Base-by-base conservation (phyloP, 2,797 vertebrate species). In the Sorex maritimensis region DNA sequence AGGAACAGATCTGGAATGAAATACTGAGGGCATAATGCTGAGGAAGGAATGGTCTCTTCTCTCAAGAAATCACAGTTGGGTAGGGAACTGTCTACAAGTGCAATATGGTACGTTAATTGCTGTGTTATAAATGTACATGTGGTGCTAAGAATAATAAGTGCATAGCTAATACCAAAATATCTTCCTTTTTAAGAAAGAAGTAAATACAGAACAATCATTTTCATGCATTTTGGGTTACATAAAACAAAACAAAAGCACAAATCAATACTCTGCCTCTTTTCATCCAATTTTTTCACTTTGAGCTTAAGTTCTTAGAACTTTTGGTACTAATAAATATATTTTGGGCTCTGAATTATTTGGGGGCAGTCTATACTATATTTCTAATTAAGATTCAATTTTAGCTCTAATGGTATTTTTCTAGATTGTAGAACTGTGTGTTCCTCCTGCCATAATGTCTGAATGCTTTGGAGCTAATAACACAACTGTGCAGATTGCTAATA, bases 381-480 rank as follows among this genome's bases (percentile, higher is more conserved):
- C 38, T 94, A 91, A 93, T 95, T 91, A 94, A 90, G 69, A 92
- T 86, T 95, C 83, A 91, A 84, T 84, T 95, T 95, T 90, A 82
- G 38, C 93, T 90, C 58, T 82, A 86, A 83, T 83, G 30, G 69
- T 95, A 55, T 44, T 90, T 96, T 81, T 93, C 55, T 55, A 93
- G 38, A 86, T 88, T 80, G 88, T 73, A 41, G 63, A 94, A 88
- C 68, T 92, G n/a, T 61, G 65, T 93, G 86, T 94, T 97, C 88
- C 34, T 95, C 86, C 95, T 94, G 85, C 10, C 82, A 63, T 88
- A 92, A 81, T 71, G 83, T 44, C 49, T 93, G 81, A 86, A 55
- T 91, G 69, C 69, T 86, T 68, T 90, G 30, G 65, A 90, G 30
- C 72, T 93, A 95, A 88, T 86, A 58, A 80, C 65, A 92, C 72